phyloP scores from a whole-genome alignment of 1,140 invertebrate species.

The Colletes gigas region DNA sequence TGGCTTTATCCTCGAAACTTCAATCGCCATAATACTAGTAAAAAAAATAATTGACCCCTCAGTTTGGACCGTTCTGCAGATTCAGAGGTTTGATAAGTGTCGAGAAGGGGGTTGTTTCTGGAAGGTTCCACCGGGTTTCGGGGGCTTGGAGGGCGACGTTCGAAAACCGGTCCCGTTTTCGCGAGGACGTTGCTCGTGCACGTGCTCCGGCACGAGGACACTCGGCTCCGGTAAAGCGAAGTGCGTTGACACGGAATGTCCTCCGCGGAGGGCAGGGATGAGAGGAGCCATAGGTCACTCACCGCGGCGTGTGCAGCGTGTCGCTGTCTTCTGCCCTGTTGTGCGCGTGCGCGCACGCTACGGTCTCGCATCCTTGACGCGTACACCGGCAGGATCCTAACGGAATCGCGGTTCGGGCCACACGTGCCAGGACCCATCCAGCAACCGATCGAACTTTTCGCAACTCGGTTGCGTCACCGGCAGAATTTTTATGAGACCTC shows the following conservation, averaged over 20 bases:
- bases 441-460: neutral
- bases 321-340: constrained; percentile 17
- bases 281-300: constrained; percentile 78
- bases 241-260: constrained; percentile 75
- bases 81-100: no score
- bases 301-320: constrained; percentile 67
- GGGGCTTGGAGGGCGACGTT: neutral
- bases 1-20: no score
- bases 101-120: no score
- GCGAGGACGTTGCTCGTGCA: constrained; percentile 9
- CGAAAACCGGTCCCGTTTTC: constrained; percentile 37
- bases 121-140: neutral
- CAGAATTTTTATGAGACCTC: neutral
- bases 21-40: no score
- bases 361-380: constrained; percentile 52
- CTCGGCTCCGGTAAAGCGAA: constrained; percentile 25
- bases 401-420: constrained; percentile 66
- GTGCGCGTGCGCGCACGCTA: neutral
- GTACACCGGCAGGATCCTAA: constrained; percentile 66
- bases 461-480: constrained; percentile 3
- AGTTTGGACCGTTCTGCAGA: no score
- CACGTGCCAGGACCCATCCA: constrained; percentile 64
- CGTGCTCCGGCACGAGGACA: constrained; percentile 11
- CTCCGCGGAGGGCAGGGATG: constrained; percentile 50
- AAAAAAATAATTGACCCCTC: no score